Evolutionary conservation across 2,797 vertebrate species (phyloP), one percentile per base, ranked within the genome.

Genomic region (Pelodytes ibericus): DNA sequence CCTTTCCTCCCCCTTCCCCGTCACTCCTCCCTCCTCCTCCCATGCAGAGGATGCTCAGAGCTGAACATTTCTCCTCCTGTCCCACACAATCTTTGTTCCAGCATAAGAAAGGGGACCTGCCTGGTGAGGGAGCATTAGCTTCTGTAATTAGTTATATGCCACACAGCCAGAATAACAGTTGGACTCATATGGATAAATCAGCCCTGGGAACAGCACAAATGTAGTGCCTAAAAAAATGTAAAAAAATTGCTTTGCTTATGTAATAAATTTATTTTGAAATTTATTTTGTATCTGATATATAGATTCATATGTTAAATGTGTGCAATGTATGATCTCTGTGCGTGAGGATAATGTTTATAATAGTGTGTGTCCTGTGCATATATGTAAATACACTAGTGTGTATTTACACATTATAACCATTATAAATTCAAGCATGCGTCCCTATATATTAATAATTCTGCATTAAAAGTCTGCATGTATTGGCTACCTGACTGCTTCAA

Each of bases 71-170:
- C 56, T 24, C 9, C 0, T 51, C 39, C 56, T 74, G 44, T 70
- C 73, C 74, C 56, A 18, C 6, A 25, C 29, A 68, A 80, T 27
- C 16, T 15, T 39, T 72, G 13, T 27, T 77, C 6, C 62, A 78
- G 53, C 39, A 72, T 62, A 65, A 66, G 68, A 72, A 58, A 49
- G 26, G 1, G 49, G 62, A 75, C 58, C 74, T 74, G 39, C 33
- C 5, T 1, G 41, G 56, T 1, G 11, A 49, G 27, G 65, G 0
- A 36, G 9, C 33, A 65, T 64, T 73, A 39, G 58, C 57, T 53
- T 61, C 18, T 75, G 29, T 75, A 49, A 65, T 69, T 58, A 63
- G 27, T 68, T 70, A 33, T 69, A 29, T 70, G 44, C 44, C 74
- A 62, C 24, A 41, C 58, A 60, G 20, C 49, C 71, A 44, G 41